phyloP scores from a whole-genome alignment of 2,888 invertebrate species.

The Eupsilia transversa region DNA sequence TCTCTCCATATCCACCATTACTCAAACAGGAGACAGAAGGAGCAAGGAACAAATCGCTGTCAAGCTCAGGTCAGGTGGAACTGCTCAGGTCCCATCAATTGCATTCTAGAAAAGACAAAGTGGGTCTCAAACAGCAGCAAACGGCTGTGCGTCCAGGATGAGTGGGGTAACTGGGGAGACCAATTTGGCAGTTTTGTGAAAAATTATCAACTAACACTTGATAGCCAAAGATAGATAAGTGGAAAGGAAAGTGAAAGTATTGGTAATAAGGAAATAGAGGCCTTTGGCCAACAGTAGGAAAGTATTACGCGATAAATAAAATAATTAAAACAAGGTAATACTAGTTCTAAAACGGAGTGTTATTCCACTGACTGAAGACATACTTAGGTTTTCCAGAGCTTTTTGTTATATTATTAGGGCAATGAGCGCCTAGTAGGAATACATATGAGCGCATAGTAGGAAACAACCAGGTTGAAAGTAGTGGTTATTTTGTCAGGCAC shows the following conservation, averaged over 20 bases:
- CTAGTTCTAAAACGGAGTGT: neutral
- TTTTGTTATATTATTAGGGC: neutral
- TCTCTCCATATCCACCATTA: neutral
- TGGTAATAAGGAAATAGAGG: neutral
- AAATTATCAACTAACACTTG: neutral
- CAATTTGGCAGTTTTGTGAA: neutral
- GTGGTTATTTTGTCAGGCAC: conserved; percentile 34
- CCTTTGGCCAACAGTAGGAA: neutral
- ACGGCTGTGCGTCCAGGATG: neutral
- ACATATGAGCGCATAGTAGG: no score
- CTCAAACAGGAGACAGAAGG: neutral
- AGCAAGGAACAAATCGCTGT: neutral
- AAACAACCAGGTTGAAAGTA: conserved; percentile 25
- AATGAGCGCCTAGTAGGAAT: conserved; percentile 14
- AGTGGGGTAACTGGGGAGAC: neutral
- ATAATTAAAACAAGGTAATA: neutral
- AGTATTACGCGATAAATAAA: neutral
- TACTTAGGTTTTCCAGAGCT: neutral
- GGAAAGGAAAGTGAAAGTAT: neutral
- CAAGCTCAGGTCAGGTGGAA: neutral
- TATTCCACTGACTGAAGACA: neutral
- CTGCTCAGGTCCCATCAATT: neutral
- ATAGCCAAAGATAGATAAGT: neutral
- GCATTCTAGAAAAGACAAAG: neutral
- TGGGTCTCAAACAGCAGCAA: neutral